These are phyloP conservation scores for Pangasius krempfi DNA, from an alignment of 2,797 vertebrate genomes.

Conservation along the genomic window DNA sequence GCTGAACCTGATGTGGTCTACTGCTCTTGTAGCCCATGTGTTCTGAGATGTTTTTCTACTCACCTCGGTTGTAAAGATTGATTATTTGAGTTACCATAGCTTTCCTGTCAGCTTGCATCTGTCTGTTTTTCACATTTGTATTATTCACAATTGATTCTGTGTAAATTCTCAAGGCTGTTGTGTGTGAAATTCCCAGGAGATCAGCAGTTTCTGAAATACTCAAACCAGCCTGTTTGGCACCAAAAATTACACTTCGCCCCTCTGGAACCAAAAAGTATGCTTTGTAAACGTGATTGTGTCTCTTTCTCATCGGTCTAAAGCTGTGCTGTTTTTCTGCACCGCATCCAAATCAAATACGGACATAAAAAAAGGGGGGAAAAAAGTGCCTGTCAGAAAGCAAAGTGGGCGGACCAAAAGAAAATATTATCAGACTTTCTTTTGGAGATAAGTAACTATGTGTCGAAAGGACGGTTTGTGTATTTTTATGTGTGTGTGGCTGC, in stretches of 20 bases:
- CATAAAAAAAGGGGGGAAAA: constrained; percentile 18
- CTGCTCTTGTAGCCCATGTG: background rate
- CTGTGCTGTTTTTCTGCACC: constrained; percentile 19
- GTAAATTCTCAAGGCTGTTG: background rate
- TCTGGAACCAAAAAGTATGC: background rate
- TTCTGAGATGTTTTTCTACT: background rate
- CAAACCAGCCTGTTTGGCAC: background rate
- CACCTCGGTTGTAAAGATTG: background rate
- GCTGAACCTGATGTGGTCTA: background rate
- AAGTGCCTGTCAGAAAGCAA: constrained; percentile 32
- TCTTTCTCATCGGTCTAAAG: constrained; percentile 28
- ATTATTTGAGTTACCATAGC: background rate
- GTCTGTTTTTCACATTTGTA: background rate
- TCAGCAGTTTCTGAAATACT: background rate
- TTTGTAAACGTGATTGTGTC: background rate
- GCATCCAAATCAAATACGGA: constrained; percentile 50
- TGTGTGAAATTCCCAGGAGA: background rate
- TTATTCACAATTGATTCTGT: background rate
- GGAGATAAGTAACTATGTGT: constrained; percentile 38
- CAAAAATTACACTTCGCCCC: too few species aligned
- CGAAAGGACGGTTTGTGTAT: background rate
- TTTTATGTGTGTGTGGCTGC: background rate
- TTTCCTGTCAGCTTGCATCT: background rate
- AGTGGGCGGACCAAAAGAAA: constrained; percentile 33
- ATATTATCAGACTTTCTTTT: constrained; percentile 41